Percentiles rank a stretch among this genome's conserved stretches.
These are phyloP conservation scores for Distichodus sexfasciatus DNA, from an alignment of 2,797 vertebrate species.

Conservation along the genomic window DNA sequence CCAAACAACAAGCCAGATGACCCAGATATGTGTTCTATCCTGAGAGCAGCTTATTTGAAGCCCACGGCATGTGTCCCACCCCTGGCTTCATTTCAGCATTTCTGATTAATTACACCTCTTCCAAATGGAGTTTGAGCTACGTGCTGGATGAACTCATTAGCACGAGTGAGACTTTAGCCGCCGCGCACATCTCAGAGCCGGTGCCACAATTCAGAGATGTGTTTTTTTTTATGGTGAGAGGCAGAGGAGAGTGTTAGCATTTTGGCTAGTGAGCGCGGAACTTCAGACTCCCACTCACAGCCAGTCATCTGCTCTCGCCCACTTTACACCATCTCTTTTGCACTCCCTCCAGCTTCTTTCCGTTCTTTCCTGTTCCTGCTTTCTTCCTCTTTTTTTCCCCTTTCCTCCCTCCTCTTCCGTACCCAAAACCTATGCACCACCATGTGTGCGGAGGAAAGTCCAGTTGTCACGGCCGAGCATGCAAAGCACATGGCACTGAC, in stretches of 20 bases:
- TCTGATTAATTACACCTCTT: constrained; percentile 42
- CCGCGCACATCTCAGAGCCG: constrained; percentile 38
- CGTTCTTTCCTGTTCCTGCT: background rate
- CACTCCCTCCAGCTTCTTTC: constrained; percentile 11
- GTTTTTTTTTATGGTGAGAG: constrained; percentile 13
- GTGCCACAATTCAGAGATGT: constrained; percentile 33
- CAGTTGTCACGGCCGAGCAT: no score
- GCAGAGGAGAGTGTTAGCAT: constrained; percentile 30
- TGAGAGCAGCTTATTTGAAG: constrained; percentile 39
- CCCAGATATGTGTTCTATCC: constrained; percentile 39
- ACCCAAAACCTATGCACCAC: background rate
- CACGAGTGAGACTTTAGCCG: constrained; percentile 33
- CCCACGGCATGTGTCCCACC: constrained; percentile 32
- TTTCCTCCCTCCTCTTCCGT: background rate
- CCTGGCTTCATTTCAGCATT: constrained; percentile 30
- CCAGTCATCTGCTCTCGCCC: constrained; percentile 45
- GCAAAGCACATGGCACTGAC: no score
- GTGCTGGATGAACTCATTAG: constrained; percentile 49
- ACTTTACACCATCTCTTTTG: constrained; percentile 36
- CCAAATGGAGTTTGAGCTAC: constrained; percentile 30
- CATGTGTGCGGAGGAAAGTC: no score
- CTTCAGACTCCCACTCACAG: constrained; percentile 46
- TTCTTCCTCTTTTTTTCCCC: background rate
- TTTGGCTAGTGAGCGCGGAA: constrained; percentile 37
- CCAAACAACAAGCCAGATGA: constrained; percentile 44